Evolutionary conservation across 2,888 invertebrate species (phyloP).

Genomic region (Nomada fabriciana): DNA sequence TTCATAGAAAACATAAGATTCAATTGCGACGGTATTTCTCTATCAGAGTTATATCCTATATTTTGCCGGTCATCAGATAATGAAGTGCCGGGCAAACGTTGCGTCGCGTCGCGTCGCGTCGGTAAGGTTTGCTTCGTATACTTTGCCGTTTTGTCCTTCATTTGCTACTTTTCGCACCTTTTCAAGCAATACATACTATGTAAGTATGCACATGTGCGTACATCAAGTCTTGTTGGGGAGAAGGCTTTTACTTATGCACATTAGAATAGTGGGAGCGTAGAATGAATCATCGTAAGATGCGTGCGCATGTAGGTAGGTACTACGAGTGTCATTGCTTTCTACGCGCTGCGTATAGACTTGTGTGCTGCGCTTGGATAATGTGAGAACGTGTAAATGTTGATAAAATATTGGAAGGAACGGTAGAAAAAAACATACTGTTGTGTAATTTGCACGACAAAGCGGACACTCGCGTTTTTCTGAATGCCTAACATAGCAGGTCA

Average conservation of each 20-base stretch:
- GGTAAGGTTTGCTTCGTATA: no score
- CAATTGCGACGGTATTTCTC: no score
- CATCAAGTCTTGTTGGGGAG: background rate
- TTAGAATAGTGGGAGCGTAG: constrained; percentile 8
- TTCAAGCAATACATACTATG: no score
- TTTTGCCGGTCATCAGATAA: no score
- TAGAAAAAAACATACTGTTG: background rate
- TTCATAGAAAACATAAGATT: no score
- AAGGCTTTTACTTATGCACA: background rate
- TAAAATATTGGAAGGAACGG: constrained; percentile 13
- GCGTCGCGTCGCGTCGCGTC: no score
- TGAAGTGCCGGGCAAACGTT: no score
- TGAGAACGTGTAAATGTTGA: constrained; percentile 30
- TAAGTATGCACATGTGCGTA: no score
- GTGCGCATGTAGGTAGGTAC: constrained; percentile 43
- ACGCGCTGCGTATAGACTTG: constrained; percentile 33
- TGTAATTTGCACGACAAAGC: background rate
- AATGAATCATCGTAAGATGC: constrained; percentile 62
- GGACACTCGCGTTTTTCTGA: constrained; percentile 7
- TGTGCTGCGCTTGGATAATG: background rate
- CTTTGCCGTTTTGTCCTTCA: no score
- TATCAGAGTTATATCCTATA: no score
- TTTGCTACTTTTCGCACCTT: no score
- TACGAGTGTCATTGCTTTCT: constrained; percentile 38
- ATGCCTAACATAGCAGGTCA: constrained; percentile 21